These are phyloP conservation scores for Quadriops clusia DNA, from an alignment of 2,888 invertebrate genomes.

Conservation along the genomic window DNA sequence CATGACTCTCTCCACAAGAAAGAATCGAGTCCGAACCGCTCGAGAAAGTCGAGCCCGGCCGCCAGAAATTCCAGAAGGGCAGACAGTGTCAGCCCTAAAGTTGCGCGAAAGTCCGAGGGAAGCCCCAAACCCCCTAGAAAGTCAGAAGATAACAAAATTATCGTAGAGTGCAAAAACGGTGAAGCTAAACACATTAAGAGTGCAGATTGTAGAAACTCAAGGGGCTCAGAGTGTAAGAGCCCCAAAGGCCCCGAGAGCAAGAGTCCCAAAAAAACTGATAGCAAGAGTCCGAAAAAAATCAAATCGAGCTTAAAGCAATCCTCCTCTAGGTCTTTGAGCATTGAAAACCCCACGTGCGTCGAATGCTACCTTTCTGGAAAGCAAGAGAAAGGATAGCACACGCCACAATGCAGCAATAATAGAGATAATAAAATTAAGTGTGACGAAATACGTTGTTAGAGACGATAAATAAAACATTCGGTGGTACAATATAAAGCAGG, in stretches of 20 bases:
- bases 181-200: too few relatives aligned
- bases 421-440: constrained; percentile 21
- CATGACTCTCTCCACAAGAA: constrained; percentile 19
- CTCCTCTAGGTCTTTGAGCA: constrained; percentile 43
- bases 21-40: constrained; percentile 24
- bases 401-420: constrained; percentile 10
- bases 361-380: constrained; percentile 59
- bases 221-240: constrained; percentile 17
- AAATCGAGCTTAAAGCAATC: constrained; percentile 33
- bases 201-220: constrained; percentile 10
- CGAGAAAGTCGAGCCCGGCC: constrained; percentile 28
- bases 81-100: constrained; percentile 20
- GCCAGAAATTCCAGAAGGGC: constrained; percentile 18
- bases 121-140: constrained; percentile 27
- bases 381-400: constrained; percentile 35
- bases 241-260: constrained; percentile 16
- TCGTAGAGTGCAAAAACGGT: constrained; percentile 13
- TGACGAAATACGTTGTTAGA: constrained; percentile 31
- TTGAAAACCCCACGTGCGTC: constrained; percentile 61
- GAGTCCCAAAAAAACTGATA: too few relatives aligned
- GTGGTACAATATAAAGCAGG: constrained; percentile 4
- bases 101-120: constrained; percentile 12
- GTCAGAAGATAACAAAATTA: constrained; percentile 24
- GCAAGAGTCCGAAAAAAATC: constrained; percentile 27
- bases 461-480: constrained; percentile 4